Evolutionary conservation across 2,797 vertebrate genomes (phyloP), one percentile per base, ranked within the genome.

Genomic region (Myotis daubentonii): DNA sequence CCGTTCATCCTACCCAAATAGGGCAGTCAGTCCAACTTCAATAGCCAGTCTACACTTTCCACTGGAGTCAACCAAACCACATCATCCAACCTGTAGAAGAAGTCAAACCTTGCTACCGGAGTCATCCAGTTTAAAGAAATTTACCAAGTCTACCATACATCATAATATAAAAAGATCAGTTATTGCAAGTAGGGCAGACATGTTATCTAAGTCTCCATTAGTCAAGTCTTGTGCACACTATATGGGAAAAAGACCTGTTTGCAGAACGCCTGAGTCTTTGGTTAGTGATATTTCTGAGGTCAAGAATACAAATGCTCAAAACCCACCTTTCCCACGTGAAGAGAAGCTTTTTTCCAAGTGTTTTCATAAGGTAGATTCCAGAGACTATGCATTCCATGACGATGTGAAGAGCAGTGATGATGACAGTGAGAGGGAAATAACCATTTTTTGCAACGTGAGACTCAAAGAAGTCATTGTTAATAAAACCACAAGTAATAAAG

Each of bases 341-440:
- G 1, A 9, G 13, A 71, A 80, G 7, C 0, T 7, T 72, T 44
- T 33, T 78, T 3, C 25, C 5, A 5, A 44, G 13, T 51, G 20
- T 11, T 85, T 65, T 78, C 16, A 16, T 17, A 28, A 78, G 22
- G 17, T 1, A 41, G 20, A 74, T 66, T 87, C 44, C 60, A 68
- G 30, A 60, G 7, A 74, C 25, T 22, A 38, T 8, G 8, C 0
- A 72, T 17, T 70, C 25, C 3, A 10, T 51, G 19, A 25, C 5
- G 33, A 36, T 6, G 0, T 7, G 49, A 71, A 17, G 16, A 20
- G 49, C 11, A 89, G 30, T 49, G 30, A 89, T 49, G 23, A 55
- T 70, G 94, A 92, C 1, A 94, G n/a, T 66, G 70, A 82, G 1
- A 68, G 0, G 10, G 87, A 96, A n/a, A 16, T 91, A 60, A 84